Base-by-base conservation (phyloP, 2,113 vertebrate species). In the Holacanthus passer region DNA sequence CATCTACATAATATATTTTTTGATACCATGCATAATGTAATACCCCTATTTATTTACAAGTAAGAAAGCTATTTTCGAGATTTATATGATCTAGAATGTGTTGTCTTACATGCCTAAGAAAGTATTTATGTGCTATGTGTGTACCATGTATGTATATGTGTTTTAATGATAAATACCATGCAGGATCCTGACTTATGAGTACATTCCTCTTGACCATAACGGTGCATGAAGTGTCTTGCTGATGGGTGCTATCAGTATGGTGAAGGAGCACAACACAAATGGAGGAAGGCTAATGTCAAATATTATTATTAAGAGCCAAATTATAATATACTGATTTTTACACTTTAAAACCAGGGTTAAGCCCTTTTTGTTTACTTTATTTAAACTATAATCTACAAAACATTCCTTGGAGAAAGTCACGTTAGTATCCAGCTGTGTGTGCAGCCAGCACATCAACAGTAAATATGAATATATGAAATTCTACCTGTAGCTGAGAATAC, bases 161-260 rank as follows among this genome's bases (percentile, higher is more conserved):
- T 87, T 90, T 91, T 86, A 92, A 89, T 84, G 84, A 88, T 81
- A 76, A 90, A 72, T 86, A 91, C 58, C 84, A 89, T 88, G 68
- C 66, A 63, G 83, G 73, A 87, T 82, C 64, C 77, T 81, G 83
- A 86, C 64, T 83, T 84, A 79, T n/a, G 86, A 93, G 77, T 83
- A 82, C 87, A 87, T 93, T 88, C 83, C 91, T 93, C 91, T 77
- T 85, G 90, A 91, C 90, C 91, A 93, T 90, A 13, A 7, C 9
- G 90, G 85, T 94, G 96, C 97, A 97, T 97, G 96, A 93, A 73
- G 74, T 93, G 89, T 83, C 62, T 87, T 92, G 89, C 86, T 92
- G 75, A 82, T 91, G 91, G 95, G 94, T 94, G 95, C 95, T 95
- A 95, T 95, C 92, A 95, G 95, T 94, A 93, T 86, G 95, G 95